phyloP scores from a whole-genome alignment of 2,113 vertebrate genomes.

The Scolopax mira region DNA sequence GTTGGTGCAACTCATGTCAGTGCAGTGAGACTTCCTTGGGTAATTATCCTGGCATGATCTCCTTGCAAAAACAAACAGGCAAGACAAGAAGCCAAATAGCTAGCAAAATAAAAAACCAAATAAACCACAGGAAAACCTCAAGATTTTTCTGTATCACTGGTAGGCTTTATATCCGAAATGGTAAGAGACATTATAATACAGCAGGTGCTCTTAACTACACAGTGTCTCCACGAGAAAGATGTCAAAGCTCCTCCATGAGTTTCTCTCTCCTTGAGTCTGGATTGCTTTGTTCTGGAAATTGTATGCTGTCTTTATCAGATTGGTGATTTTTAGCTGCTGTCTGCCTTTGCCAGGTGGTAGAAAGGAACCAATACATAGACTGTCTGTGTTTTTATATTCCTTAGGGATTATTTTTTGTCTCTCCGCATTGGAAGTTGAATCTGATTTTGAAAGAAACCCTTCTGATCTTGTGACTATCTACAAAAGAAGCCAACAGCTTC shows the following conservation, averaged over 20 bases:
- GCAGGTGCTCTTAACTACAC: not conserved
- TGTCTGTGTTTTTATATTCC: not conserved
- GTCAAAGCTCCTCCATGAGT: not conserved
- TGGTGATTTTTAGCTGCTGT: not conserved
- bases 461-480: not conserved
- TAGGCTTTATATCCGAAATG: not conserved
- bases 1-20: not conserved
- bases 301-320: not conserved
- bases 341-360: not conserved
- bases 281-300: not conserved
- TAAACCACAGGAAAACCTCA: not conserved
- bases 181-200: not conserved
- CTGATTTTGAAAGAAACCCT: not conserved
- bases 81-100: not conserved
- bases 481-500: not conserved
- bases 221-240: not conserved
- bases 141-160: not conserved
- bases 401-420: not conserved
- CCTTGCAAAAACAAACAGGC: not conserved
- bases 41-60: not conserved
- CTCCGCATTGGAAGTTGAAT: not conserved
- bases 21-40: not conserved
- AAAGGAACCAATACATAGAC: not conserved
- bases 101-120: not conserved
- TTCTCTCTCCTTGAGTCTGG: not conserved